Evolutionary conservation across 1,140 invertebrate species (phyloP).

Genomic region (Habropoda laboriosa): DNA sequence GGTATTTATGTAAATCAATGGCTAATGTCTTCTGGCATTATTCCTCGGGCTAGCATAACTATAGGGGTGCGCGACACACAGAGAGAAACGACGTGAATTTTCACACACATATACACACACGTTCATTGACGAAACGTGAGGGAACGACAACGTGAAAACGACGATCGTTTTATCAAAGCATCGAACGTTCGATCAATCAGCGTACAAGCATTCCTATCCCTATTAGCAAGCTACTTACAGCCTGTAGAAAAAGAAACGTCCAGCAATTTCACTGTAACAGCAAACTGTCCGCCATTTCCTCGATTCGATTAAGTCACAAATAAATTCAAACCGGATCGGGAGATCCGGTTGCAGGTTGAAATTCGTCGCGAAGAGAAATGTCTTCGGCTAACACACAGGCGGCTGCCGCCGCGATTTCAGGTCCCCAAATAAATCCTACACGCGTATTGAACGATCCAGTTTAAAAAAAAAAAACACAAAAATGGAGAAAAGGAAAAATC

Average conservation of each 20-base stretch:
- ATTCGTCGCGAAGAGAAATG: slow-evolving; percentile 23
- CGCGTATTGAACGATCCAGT: slow-evolving; percentile 16
- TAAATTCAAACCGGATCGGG: slow-evolving; percentile 4
- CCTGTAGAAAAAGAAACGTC: not conserved
- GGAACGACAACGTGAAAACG: too few species aligned
- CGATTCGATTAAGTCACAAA: slow-evolving; percentile 35
- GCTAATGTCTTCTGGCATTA: slow-evolving; percentile 81
- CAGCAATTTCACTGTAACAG: slow-evolving; percentile 11
- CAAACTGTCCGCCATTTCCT: slow-evolving; percentile 1
- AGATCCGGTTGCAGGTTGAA: slow-evolving; percentile 5
- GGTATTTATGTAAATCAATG: slow-evolving; percentile 79
- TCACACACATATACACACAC: not conserved
- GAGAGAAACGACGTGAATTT: not conserved
- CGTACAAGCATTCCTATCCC: not conserved
- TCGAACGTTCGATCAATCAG: too few species aligned
- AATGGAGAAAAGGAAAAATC: slow-evolving; percentile 9
- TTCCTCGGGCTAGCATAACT: slow-evolving; percentile 63
- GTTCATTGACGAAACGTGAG: too few species aligned
- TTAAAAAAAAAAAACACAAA: too few species aligned
- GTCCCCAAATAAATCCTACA: slow-evolving; percentile 31
- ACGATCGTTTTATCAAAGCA: too few species aligned
- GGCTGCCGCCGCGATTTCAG: slow-evolving; percentile 2
- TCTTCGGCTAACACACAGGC: not conserved
- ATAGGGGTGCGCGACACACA: not conserved
- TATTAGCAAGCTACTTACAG: not conserved